Conservation (phyloP, 2,888 invertebrate species). For the Cristatella mucedo region DNA sequence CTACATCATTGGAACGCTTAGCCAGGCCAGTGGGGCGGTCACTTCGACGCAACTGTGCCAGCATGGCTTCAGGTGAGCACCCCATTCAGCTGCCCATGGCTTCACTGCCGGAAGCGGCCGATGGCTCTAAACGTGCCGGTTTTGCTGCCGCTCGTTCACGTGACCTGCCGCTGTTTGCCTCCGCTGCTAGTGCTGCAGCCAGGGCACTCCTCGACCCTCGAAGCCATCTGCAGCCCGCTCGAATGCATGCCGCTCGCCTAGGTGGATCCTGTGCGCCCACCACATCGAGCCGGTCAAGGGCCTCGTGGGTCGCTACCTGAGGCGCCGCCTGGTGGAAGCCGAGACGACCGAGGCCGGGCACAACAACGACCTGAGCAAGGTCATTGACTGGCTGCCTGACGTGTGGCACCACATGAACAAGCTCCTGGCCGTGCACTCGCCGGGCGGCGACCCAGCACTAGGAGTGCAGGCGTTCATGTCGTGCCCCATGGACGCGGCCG, state of each 20-base stretch:
- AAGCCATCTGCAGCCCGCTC: too few species aligned
- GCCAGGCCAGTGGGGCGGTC: constrained; percentile 54
- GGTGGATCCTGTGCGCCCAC: constrained; percentile 70
- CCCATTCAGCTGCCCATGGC: too few species aligned
- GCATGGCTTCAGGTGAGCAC: constrained; percentile 80
- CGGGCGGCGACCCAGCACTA: constrained; percentile 93
- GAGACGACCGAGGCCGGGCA: constrained; percentile 56
- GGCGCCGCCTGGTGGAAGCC: constrained; percentile 57
- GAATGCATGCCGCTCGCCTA: too few species aligned
- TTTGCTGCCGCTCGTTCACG: too few species aligned
- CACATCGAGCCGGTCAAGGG: constrained; percentile 97
- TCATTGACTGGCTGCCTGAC: constrained; percentile 83
- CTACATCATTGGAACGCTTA: constrained; percentile 62
- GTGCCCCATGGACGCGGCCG: constrained; percentile 52
- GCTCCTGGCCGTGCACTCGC: constrained; percentile 81
- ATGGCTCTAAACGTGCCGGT: too few species aligned
- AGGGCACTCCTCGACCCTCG: too few species aligned
- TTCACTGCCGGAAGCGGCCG: too few species aligned
- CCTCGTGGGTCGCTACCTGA: constrained; percentile 65
- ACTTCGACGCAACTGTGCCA: constrained; percentile 85
- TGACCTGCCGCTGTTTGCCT: too few species aligned
- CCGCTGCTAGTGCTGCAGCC: too few species aligned
- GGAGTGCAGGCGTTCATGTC: constrained; percentile 54
- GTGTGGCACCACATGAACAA: constrained; percentile 89
- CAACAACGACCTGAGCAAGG: constrained; percentile 28